These are phyloP conservation scores for Centruroides vittatus DNA, from an alignment of 1,140 invertebrate genomes.

Conservation along the genomic window DNA sequence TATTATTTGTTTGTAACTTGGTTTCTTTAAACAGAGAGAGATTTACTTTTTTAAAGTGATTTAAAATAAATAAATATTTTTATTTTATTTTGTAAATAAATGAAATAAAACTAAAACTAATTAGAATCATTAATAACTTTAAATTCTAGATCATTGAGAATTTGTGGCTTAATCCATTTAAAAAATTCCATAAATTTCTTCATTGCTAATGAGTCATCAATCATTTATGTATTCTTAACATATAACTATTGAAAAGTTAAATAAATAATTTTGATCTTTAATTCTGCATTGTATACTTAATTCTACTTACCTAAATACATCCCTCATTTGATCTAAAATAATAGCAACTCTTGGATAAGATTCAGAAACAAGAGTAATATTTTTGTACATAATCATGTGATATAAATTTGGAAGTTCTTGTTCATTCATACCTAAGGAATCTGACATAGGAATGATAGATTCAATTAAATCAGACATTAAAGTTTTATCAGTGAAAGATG, in stretches of 20 bases:
- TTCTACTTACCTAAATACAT: conserved; percentile 42
- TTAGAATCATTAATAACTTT: no score
- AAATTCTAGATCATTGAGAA: no score
- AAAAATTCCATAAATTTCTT: no score
- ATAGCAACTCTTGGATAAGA: conserved; percentile 62
- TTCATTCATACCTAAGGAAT: conserved; percentile 85
- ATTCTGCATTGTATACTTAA: background rate
- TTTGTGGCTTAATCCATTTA: no score
- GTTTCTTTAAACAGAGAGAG: no score
- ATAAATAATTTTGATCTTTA: background rate
- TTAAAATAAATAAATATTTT: no score
- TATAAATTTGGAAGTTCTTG: conserved; percentile 65
- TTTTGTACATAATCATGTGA: conserved; percentile 49
- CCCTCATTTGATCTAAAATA: conserved; percentile 68
- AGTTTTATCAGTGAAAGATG: conserved; percentile 58
- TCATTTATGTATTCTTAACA: background rate
- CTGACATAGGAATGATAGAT: conserved; percentile 54
- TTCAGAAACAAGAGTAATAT: conserved; percentile 57
- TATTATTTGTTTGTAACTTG: no score
- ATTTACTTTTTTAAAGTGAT: no score
- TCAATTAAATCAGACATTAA: conserved; percentile 50
- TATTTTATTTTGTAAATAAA: no score
- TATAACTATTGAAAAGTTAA: conserved; percentile 16
- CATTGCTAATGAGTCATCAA: no score
- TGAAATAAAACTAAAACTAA: no score